phyloP scores from a whole-genome alignment of 1,140 invertebrate species.

The Brachionus plicatilis region DNA sequence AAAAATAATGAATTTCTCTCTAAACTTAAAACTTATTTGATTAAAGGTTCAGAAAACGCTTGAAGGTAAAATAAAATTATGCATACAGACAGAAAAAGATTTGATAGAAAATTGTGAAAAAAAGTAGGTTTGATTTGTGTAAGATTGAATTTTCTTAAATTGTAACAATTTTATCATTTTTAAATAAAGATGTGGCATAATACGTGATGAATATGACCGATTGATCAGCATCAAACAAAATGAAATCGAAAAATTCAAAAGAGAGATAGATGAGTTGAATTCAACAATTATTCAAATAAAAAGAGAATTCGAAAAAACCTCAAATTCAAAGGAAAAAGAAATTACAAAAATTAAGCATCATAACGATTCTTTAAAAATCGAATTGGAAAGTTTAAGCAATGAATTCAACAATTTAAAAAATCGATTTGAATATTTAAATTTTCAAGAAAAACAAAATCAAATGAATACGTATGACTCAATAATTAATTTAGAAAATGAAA shows the following conservation, averaged over 20 bases:
- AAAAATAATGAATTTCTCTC: no score
- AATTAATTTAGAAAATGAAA: background rate
- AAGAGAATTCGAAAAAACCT: background rate
- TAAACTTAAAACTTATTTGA: no score
- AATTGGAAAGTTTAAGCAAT: background rate
- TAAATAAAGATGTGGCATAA: background rate
- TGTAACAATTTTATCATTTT: background rate
- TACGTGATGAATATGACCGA: constrained; percentile 3
- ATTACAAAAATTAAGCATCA: background rate
- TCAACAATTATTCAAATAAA: background rate
- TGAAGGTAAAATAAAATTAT: background rate
- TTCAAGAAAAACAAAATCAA: background rate
- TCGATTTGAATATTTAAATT: background rate
- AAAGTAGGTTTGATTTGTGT: background rate
- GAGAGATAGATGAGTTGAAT: background rate
- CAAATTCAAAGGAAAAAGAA: background rate
- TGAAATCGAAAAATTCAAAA: background rate
- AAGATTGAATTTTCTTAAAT: background rate
- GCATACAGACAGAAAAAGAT: background rate
- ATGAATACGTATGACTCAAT: background rate
- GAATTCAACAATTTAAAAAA: constrained; percentile 6
- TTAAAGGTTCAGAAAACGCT: background rate
- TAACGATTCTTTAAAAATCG: background rate
- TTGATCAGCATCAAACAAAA: background rate
- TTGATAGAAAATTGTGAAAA: background rate